Evolutionary conservation across 2,113 vertebrate genomes (phyloP).

Genomic region (Chaetorhynchus papuensis): DNA sequence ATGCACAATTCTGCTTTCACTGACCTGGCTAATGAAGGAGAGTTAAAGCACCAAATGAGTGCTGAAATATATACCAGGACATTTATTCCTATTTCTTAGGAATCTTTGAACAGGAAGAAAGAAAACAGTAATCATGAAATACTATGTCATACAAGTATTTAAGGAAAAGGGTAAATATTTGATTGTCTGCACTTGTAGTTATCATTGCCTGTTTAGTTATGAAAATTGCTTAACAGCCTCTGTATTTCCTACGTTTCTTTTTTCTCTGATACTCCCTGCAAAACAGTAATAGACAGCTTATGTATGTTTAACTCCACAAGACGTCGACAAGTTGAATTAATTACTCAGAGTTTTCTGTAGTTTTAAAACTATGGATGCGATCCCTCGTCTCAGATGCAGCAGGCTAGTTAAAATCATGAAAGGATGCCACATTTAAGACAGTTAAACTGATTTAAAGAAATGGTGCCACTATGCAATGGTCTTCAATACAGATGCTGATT

Average conservation of each 20-base stretch:
- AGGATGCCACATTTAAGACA: neutral
- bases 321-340: neutral
- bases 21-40: neutral
- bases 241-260: neutral
- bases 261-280: neutral
- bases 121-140: neutral
- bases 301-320: neutral
- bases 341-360: neutral
- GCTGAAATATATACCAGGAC: neutral
- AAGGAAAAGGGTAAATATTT: neutral
- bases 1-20: neutral
- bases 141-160: neutral
- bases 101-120: neutral
- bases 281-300: neutral
- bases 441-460: neutral
- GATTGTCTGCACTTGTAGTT: neutral
- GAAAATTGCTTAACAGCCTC: neutral
- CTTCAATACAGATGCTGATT: neutral
- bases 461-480: neutral
- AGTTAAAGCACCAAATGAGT: neutral
- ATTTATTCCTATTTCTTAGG: neutral
- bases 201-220: neutral
- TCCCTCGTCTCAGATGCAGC: neutral
- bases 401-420: neutral
- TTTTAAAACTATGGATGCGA: neutral